phyloP scores from a whole-genome alignment of 2,888 invertebrate species.

The Capitulum mitella region DNA sequence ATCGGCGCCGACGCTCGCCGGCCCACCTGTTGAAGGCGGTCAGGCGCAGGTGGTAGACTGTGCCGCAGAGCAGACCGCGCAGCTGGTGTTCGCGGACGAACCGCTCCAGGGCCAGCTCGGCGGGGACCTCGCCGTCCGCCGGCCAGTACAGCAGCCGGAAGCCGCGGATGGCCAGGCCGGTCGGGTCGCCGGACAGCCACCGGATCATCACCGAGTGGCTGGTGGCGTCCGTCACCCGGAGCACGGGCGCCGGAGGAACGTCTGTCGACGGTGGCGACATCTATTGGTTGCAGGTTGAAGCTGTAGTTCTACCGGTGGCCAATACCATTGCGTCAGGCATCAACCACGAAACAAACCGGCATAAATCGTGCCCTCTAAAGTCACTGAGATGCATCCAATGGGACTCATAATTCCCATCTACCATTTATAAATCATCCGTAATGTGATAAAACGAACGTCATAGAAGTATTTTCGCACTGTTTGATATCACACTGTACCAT shows the following conservation, averaged over 20 bases:
- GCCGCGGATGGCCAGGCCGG: not conserved
- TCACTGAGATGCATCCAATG: no score
- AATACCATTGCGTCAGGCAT: no score
- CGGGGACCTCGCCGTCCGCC: not conserved
- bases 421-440: no score
- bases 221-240: not conserved
- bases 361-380: no score
- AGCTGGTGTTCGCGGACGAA: slow-evolving; percentile 30
- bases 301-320: no score
- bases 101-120: slow-evolving; percentile 26
- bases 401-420: no score
- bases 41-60: slow-evolving; percentile 32
- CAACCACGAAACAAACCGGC: no score
- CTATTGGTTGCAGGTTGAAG: not conserved
- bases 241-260: not conserved
- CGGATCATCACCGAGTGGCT: not conserved
- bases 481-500: no score
- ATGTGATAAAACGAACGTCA: no score
- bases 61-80: slow-evolving; percentile 31
- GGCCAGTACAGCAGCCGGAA: not conserved
- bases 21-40: slow-evolving; percentile 28
- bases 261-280: not conserved
- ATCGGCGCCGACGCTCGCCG: not conserved
- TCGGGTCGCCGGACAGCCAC: not conserved
- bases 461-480: no score